These are phyloP conservation scores for Porites cylindrica DNA, from an alignment of 92 coral and sea anemone species.

Conservation along the genomic window DNA sequence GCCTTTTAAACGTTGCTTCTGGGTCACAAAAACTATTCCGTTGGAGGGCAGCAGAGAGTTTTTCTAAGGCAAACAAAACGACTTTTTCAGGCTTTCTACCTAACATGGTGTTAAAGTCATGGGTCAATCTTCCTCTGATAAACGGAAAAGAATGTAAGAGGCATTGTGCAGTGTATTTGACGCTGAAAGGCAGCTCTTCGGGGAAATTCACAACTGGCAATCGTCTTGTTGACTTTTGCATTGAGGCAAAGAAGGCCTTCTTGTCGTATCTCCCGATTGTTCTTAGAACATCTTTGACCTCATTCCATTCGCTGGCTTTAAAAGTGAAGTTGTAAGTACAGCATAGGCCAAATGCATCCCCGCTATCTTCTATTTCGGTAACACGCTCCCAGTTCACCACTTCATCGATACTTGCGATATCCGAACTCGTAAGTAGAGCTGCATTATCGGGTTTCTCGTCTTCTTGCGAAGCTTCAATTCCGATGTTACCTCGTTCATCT, in stretches of 20 bases:
- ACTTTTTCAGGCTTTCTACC: slow-evolving; percentile 53
- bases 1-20: slow-evolving; percentile 59
- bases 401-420: slow-evolving; percentile 56
- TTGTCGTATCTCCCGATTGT: slow-evolving; percentile 75
- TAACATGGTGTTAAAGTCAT: slow-evolving; percentile 58
- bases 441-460: slow-evolving; percentile 36
- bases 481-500: slow-evolving; percentile 26
- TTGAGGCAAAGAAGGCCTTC: slow-evolving; percentile 68
- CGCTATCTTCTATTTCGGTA: slow-evolving; percentile 55
- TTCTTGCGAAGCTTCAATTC: slow-evolving; percentile 24
- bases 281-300: slow-evolving; percentile 56
- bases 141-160: slow-evolving; percentile 79
- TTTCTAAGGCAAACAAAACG: slow-evolving; percentile 68
- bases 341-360: slow-evolving; percentile 75
- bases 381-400: slow-evolving; percentile 77
- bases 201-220: slow-evolving; percentile 56
- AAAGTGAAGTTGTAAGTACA: slow-evolving; percentile 63
- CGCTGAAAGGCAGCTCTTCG: slow-evolving; percentile 64
- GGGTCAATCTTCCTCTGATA: slow-evolving; percentile 74
- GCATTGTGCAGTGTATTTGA: slow-evolving; percentile 84
- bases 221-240: slow-evolving; percentile 42
- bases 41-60: slow-evolving; percentile 59
- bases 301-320: slow-evolving; percentile 34
- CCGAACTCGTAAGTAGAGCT: slow-evolving; percentile 29
- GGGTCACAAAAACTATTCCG: slow-evolving; percentile 87